Evolutionary conservation across 37 sponge, comb jelly and placozoan genomes (phyloP).

Genomic region (Cliona cf. orientalis): DNA sequence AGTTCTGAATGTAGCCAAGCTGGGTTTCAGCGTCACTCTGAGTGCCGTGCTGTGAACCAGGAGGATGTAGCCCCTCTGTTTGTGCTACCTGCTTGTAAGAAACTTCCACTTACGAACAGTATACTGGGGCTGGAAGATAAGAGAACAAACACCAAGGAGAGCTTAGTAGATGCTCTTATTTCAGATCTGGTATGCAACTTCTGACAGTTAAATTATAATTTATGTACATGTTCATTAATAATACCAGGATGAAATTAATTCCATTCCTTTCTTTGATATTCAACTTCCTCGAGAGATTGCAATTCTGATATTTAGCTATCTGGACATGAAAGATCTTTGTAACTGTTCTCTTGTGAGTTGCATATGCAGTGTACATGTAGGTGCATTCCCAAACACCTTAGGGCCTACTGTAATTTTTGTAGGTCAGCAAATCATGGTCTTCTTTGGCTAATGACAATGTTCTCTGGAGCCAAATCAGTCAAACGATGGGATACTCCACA

Average conservation of each 20-base stretch:
- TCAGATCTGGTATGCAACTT: conserved; percentile 68
- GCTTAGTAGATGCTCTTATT: conserved; percentile 61
- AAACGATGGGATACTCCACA: not conserved
- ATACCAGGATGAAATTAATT: conserved; percentile 75
- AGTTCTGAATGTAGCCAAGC: too few relatives aligned
- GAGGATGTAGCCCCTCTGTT: conserved; percentile 16
- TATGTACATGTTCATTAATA: not conserved
- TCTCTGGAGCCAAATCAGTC: too few relatives aligned
- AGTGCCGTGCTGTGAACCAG: not conserved
- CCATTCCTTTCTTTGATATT: conserved; percentile 84
- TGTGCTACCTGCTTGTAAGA: conserved; percentile 18
- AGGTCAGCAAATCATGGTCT: not conserved
- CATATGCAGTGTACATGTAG: not conserved
- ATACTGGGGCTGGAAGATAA: not conserved
- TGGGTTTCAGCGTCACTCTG: too few relatives aligned
- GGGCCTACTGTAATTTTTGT: not conserved
- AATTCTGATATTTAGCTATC: conserved; percentile 57
- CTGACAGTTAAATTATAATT: not conserved
- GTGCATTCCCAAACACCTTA: not conserved
- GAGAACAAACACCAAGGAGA: conserved; percentile 5
- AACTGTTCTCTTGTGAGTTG: conserved; percentile 56
- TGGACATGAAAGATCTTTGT: conserved; percentile 64
- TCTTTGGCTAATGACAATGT: not conserved
- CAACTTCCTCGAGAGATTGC: conserved; percentile 76
- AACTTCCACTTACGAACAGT: too few relatives aligned